Conservation (phyloP, 2,797 vertebrate species). For the Lepus oiostolus region DNA sequence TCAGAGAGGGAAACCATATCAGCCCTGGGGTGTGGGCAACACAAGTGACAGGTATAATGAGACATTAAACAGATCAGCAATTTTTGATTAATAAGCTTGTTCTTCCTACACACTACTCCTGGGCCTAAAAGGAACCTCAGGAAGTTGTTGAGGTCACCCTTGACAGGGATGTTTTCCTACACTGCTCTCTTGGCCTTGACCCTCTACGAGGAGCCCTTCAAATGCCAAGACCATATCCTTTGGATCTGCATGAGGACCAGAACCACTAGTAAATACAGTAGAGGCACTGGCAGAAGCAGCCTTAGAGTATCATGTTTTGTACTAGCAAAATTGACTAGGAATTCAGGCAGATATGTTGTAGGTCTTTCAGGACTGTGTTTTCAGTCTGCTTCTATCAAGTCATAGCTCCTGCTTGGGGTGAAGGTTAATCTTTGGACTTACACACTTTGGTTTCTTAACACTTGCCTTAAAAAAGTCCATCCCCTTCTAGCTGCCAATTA, state of each 20-base stretch:
- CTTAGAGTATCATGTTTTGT: not conserved
- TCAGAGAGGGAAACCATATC: constrained; percentile 70
- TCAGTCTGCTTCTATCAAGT: not conserved
- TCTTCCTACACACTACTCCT: constrained; percentile 67
- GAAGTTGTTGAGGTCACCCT: constrained; percentile 58
- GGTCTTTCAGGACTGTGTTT: not conserved
- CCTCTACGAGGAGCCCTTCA: constrained; percentile 39
- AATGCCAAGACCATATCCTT: not conserved
- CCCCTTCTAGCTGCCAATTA: not conserved
- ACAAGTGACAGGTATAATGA: constrained; percentile 80
- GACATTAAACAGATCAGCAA: constrained; percentile 78
- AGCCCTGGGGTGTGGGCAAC: constrained; percentile 49
- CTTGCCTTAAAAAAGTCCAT: not conserved
- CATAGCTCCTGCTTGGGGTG: not conserved
- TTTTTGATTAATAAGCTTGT: constrained; percentile 78
- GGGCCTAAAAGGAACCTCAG: constrained; percentile 63
- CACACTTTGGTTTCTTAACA: not conserved
- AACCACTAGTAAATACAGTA: not conserved
- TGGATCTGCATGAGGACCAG: not conserved
- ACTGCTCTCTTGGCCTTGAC: constrained; percentile 14
- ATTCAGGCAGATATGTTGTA: not conserved
- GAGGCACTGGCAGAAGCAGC: not conserved
- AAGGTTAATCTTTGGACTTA: not conserved
- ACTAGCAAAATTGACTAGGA: not conserved
- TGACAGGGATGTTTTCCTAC: constrained; percentile 27